These are phyloP conservation scores for Phlogophora meticulosa DNA, from an alignment of 2,888 invertebrate species.

Conservation along the genomic window DNA sequence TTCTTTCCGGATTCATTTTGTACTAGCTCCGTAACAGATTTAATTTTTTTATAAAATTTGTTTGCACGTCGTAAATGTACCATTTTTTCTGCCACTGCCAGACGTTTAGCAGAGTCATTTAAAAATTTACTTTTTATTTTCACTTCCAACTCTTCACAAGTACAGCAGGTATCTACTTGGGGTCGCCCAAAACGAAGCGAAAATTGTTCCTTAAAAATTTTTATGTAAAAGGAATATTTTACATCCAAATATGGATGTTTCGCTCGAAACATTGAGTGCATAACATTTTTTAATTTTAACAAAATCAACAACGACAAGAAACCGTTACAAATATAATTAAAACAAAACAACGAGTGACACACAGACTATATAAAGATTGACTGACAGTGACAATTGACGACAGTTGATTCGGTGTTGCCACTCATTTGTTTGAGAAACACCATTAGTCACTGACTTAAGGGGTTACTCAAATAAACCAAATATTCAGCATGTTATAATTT, in stretches of 20 bases:
- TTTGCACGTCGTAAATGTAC: slow-evolving; percentile 40
- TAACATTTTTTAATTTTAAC: neutral
- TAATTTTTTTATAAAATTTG: slow-evolving; percentile 43
- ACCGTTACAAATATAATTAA: slow-evolving; percentile 4
- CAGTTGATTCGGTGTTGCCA: slow-evolving; percentile 2
- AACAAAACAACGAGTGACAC: slow-evolving; percentile 3
- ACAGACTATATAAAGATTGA: slow-evolving; percentile 8
- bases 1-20: slow-evolving; percentile 8
- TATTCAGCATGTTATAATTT: slow-evolving; percentile 18
- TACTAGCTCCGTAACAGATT: slow-evolving; percentile 5
- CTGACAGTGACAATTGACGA: slow-evolving; percentile 4
- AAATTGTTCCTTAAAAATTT: slow-evolving; percentile 39
- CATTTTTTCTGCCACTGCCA: slow-evolving; percentile 29
- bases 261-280: too few species aligned
- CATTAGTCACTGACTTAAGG: slow-evolving; percentile 25
- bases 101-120: slow-evolving; percentile 29
- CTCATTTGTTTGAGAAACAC: slow-evolving; percentile 24
- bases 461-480: slow-evolving; percentile 22
- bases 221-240: slow-evolving; percentile 21
- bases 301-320: neutral
- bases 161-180: slow-evolving; percentile 39
- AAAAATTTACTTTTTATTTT: slow-evolving; percentile 20
- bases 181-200: slow-evolving; percentile 40
- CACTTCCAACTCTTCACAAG: slow-evolving; percentile 32
- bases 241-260: slow-evolving; percentile 4